phyloP scores from a whole-genome alignment of 2,113 vertebrate genomes.

The Pollimyrus isidori region DNA sequence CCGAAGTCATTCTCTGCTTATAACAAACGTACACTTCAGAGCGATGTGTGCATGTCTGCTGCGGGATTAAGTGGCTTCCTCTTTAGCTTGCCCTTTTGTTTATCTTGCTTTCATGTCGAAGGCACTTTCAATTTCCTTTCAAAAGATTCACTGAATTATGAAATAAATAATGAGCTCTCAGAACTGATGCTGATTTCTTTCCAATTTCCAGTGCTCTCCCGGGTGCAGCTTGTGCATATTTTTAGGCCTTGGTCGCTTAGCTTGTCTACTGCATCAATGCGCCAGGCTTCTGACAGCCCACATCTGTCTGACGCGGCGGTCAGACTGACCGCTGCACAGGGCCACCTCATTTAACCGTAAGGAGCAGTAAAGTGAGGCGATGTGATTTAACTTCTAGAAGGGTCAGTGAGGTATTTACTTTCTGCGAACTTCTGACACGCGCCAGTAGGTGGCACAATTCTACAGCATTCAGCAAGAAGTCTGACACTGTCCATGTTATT shows the following conservation, averaged over 20 bases:
- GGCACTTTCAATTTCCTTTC: slow-evolving; percentile 11
- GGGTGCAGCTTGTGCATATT: not conserved
- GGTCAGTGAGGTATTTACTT: not conserved
- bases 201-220: not conserved
- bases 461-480: not conserved
- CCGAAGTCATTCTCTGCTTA: slow-evolving; percentile 25
- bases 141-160: slow-evolving; percentile 4
- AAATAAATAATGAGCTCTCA: slow-evolving; percentile 15
- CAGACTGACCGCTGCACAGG: not conserved
- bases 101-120: slow-evolving; percentile 8
- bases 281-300: not conserved
- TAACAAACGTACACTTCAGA: slow-evolving; percentile 28
- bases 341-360: not conserved
- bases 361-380: not conserved
- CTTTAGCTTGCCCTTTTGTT: slow-evolving; percentile 9
- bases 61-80: slow-evolving; percentile 7
- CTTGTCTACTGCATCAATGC: not conserved
- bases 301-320: not conserved
- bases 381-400: not conserved
- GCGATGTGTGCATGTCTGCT: not conserved
- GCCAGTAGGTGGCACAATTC: slow-evolving; percentile 22
- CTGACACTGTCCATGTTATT: not conserved
- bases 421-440: not conserved
- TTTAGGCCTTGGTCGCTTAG: not conserved
- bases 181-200: slow-evolving; percentile 2